Conservation (phyloP, 2,113 vertebrate species). For the Gallinago undulata region DNA sequence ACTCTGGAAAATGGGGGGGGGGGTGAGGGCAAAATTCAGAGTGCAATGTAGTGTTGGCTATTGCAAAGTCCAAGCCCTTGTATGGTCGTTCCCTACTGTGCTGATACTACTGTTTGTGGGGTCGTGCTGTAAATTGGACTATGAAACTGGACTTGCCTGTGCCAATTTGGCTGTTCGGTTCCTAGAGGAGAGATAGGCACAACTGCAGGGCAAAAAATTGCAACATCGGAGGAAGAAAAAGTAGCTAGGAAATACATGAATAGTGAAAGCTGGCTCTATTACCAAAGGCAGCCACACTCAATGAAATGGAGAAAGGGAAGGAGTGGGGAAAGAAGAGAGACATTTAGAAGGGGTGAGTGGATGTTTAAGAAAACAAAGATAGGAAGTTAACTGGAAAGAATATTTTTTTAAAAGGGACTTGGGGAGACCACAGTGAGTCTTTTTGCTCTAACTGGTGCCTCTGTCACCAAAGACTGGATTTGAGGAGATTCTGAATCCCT, state of each 20-base stretch:
- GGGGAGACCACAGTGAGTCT: neutral
- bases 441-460: neutral
- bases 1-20: neutral
- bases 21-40: neutral
- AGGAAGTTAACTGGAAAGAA: neutral
- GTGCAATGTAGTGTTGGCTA: fast-evolving
- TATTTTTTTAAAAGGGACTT: neutral
- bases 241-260: neutral
- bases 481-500: neutral
- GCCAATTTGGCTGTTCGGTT: neutral
- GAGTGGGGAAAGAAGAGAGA: neutral
- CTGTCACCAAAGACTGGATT: neutral
- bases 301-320: neutral
- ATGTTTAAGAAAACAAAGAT: neutral
- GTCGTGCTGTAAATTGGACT: neutral
- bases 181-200: neutral
- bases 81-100: fast-evolving
- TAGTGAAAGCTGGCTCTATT: neutral
- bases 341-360: neutral
- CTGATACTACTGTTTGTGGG: neutral
- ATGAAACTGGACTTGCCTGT: neutral
- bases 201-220: neutral
- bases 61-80: neutral
- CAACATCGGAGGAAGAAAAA: neutral
- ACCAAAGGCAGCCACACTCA: neutral